Evolutionary conservation across 2,797 vertebrate species (phyloP).

Genomic region (Leptatherina wallacei): DNA sequence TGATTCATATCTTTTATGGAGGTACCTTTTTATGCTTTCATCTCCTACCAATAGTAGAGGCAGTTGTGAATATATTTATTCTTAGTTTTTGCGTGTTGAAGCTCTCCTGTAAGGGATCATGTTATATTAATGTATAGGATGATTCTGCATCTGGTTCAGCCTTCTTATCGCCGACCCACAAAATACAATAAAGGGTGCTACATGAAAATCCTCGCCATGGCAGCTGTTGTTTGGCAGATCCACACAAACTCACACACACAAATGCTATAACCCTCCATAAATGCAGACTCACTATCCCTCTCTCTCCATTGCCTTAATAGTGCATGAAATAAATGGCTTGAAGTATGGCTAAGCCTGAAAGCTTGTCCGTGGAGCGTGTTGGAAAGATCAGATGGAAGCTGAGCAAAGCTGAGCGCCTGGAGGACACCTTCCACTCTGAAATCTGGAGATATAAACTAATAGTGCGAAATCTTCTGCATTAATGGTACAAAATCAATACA

Average conservation of each 20-base stretch:
- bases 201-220: constrained; percentile 46
- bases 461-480: constrained; percentile 66
- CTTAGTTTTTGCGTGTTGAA: constrained; percentile 87
- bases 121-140: constrained; percentile 86
- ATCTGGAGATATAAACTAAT: constrained; percentile 51
- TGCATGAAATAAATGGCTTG: constrained; percentile 64
- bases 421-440: constrained; percentile 46
- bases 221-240: constrained; percentile 45
- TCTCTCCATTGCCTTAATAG: constrained; percentile 46
- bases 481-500: constrained; percentile 71
- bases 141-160: constrained; percentile 87
- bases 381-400: constrained; percentile 61
- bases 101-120: constrained; percentile 85
- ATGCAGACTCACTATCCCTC: constrained; percentile 38
- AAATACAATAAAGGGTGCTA: constrained; percentile 85
- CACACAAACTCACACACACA: constrained; percentile 29
- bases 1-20: constrained; percentile 79
- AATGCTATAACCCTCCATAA: constrained; percentile 37
- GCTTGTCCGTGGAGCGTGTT: constrained; percentile 52
- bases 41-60: constrained; percentile 82
- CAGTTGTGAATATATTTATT: constrained; percentile 90
- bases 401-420: constrained; percentile 53
- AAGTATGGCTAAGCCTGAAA: constrained; percentile 56
- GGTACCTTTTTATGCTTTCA: constrained; percentile 82
- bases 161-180: constrained; percentile 81